A percentile compares a stretch with the other conserved stretches of the same genome.
Conservation (phyloP, 37 sponge, comb jelly and placozoan species). For the Sycon ciliatum region DNA sequence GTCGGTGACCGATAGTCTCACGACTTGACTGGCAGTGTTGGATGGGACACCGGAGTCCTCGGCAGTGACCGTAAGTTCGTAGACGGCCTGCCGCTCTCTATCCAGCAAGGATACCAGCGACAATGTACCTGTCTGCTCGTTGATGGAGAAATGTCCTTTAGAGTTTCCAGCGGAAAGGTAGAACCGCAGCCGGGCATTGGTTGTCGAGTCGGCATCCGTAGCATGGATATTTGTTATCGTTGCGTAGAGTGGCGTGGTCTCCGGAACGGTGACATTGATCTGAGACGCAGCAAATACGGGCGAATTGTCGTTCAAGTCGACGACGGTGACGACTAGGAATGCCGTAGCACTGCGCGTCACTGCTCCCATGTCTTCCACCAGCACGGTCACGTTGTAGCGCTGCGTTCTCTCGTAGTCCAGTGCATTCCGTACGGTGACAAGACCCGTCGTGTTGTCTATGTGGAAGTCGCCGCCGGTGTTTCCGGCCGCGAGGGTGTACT, state of each 20-base stretch:
- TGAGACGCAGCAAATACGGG: neutral
- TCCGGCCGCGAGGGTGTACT: slow-evolving; percentile 46
- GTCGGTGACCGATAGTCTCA: no score
- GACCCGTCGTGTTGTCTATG: slow-evolving; percentile 39
- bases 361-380: neutral
- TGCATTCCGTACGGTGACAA: neutral
- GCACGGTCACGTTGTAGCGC: neutral
- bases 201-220: slow-evolving; percentile 1
- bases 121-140: neutral
- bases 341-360: neutral
- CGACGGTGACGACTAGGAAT: neutral
- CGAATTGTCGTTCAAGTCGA: slow-evolving; percentile 6
- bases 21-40: no score
- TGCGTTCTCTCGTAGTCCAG: neutral
- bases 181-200: neutral
- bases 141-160: neutral
- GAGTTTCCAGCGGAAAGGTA: neutral
- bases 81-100: neutral
- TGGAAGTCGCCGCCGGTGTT: slow-evolving; percentile 30
- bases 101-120: neutral
- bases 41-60: no score
- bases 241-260: neutral
- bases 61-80: neutral
- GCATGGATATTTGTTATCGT: neutral
- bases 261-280: neutral